Conservation (phyloP, 2,113 vertebrate species). For the Saimiri boliviensis region DNA sequence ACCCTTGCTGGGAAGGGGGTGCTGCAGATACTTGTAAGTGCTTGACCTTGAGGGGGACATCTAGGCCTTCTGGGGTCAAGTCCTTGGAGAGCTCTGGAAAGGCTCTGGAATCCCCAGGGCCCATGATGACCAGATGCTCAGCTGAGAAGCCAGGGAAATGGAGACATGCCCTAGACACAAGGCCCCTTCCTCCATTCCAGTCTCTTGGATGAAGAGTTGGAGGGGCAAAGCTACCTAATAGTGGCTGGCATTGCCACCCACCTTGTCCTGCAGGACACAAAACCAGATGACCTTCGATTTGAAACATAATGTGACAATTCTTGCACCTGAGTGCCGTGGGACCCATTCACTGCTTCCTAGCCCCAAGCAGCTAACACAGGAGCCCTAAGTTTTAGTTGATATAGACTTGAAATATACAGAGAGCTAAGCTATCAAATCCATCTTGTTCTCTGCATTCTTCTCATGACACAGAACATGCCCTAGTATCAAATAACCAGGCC, state of each 20-base stretch:
- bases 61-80: not conserved
- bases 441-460: not conserved
- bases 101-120: not conserved
- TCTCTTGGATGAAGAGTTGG: not conserved
- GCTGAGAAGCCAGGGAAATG: not conserved
- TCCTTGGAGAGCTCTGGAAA: not conserved
- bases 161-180: no score
- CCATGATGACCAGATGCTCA: rapidly evolving
- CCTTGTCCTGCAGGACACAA: not conserved
- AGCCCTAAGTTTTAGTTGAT: not conserved
- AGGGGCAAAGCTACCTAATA: rapidly evolving
- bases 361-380: rapidly evolving
- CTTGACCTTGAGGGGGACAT: not conserved
- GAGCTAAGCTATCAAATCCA: not conserved
- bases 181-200: no score
- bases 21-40: not conserved
- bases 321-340: rapidly evolving
- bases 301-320: not conserved
- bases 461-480: rapidly evolving
- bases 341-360: rapidly evolving
- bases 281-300: not conserved
- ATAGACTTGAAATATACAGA: not conserved
- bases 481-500: not conserved
- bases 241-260: rapidly evolving
- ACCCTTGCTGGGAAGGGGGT: not conserved